Evolutionary conservation across 2,113 vertebrate species (phyloP), one percentile per base, ranked within the genome.

Genomic region (Onychorhynchus coronatus): DNA sequence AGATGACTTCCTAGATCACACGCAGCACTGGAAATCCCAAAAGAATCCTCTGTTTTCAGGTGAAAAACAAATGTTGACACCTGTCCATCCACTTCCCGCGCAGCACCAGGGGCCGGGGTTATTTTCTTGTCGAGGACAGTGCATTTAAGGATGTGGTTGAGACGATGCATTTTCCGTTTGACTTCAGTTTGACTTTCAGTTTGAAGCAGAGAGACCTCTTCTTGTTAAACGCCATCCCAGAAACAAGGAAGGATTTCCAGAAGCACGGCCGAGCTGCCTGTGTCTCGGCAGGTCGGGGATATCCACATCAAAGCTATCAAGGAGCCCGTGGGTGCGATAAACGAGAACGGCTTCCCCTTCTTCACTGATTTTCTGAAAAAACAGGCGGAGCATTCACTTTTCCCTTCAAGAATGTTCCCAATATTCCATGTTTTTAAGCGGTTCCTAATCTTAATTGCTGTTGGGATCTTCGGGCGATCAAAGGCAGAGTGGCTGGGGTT

Each of bases 111-210:
- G 31, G n/a, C 50, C 13, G 81, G 39, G 86, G 50, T 78, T 81
- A 44, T 88, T 91, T 96, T 94, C 83, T 41, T 72, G 61, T 53
- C 1, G 44, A 67, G 91, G 35, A 53, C 62, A 55, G 73, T 27
- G 5, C 67, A 77, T 89, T 56, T 85, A 94, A 97, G 93, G 94
- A 84, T 84, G 88, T 90, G 94, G 81, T 89, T 93, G 74, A 95
- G 89, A 97, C n/a, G 3, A 85, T n/a, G 79, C 23, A 10, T 84
- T 94, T 97, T 97, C 96, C 93, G 89, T 94, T 96, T 97, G 47
- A 91, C 85, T 97, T 95, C 91, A 41, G 89, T 58, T 90, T 95
- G 68, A 84, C 94, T 97, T 97, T 96, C 96, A 94, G 94, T 96
- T 88, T 95, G 92, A 96, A 92, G 77, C 79, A 70, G 75, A 95